A percentile compares a stretch with the other conserved stretches of the same genome.
These are phyloP conservation scores for Tubiluchus corallicola DNA, from an alignment of 2,888 invertebrate genomes.

Conservation along the genomic window DNA sequence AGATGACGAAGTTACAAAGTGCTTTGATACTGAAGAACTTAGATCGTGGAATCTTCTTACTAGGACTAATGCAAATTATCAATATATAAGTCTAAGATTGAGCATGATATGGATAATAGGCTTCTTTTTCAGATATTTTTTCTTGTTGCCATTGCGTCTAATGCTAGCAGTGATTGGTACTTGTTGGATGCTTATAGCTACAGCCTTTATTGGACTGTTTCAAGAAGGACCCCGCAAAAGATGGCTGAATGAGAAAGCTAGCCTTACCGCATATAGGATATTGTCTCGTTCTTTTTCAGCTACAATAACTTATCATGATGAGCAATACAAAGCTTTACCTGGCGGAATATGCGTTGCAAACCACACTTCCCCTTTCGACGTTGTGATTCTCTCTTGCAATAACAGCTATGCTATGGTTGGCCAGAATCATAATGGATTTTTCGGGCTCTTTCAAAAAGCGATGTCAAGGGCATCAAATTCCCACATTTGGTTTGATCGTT, in stretches of 20 bases:
- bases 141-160: constrained; percentile 25
- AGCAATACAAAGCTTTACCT: constrained; percentile 25
- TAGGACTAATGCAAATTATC: constrained; percentile 76
- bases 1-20: constrained; percentile 92
- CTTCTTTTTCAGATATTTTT: constrained; percentile 24
- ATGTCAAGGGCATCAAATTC: constrained; percentile 24
- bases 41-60: constrained; percentile 86
- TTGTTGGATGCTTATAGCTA: not conserved
- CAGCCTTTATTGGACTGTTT: constrained; percentile 20
- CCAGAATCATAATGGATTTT: constrained; percentile 28
- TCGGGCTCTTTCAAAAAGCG: constrained; percentile 27
- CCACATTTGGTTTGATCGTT: constrained; percentile 31
- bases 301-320: constrained; percentile 24
- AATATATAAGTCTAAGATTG: constrained; percentile 48
- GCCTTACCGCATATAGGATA: constrained; percentile 25
- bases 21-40: constrained; percentile 72
- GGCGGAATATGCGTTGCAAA: constrained; percentile 31
- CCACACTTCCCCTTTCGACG: constrained; percentile 31
- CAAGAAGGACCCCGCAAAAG: constrained; percentile 20
- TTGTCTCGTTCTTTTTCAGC: constrained; percentile 26
- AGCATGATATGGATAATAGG: constrained; percentile 27
- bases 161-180: not conserved
- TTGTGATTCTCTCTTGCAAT: constrained; percentile 28
- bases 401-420: constrained; percentile 31
- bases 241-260: constrained; percentile 19